Evolutionary conservation across 2,113 vertebrate species (phyloP).

Genomic region (Actenoides lindsayi): DNA sequence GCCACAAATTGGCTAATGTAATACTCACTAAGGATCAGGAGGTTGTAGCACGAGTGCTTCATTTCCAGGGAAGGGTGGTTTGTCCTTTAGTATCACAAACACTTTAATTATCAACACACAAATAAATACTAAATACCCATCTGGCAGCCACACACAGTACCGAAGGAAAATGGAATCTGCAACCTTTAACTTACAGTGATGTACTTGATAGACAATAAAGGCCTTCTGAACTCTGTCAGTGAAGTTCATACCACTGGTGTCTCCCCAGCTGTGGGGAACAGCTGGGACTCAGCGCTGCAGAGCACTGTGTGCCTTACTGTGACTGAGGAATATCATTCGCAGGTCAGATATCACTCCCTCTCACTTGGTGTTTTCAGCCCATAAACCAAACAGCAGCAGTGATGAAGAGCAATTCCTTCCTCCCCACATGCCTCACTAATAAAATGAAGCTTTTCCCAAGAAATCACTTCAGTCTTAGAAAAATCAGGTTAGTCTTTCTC

Average conservation of each 20-base stretch:
- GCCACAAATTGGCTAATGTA: conserved; percentile 64
- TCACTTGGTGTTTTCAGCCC: background rate
- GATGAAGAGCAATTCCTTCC: background rate
- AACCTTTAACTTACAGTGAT: background rate
- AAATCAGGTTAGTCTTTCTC: background rate
- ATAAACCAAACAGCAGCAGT: background rate
- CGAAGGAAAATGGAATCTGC: background rate
- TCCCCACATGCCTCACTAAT: background rate
- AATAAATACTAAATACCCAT: background rate
- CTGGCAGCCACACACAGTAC: background rate
- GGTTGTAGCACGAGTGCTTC: background rate
- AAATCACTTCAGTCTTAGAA: background rate
- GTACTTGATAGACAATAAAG: background rate
- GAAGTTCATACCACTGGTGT: background rate
- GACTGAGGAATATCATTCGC: background rate
- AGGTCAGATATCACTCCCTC: background rate
- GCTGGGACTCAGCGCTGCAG: background rate
- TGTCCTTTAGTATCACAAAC: background rate
- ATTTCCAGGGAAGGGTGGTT: conserved; percentile 35
- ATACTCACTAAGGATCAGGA: conserved; percentile 27
- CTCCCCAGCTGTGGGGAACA: background rate
- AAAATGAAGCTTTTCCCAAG: background rate
- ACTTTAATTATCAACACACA: background rate
- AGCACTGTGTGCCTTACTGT: background rate
- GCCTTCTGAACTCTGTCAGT: background rate